Percentiles rank a stretch among this genome's conserved stretches.
Evolutionary conservation across 2,113 vertebrate species (phyloP).

Genomic region (Motacilla alba): DNA sequence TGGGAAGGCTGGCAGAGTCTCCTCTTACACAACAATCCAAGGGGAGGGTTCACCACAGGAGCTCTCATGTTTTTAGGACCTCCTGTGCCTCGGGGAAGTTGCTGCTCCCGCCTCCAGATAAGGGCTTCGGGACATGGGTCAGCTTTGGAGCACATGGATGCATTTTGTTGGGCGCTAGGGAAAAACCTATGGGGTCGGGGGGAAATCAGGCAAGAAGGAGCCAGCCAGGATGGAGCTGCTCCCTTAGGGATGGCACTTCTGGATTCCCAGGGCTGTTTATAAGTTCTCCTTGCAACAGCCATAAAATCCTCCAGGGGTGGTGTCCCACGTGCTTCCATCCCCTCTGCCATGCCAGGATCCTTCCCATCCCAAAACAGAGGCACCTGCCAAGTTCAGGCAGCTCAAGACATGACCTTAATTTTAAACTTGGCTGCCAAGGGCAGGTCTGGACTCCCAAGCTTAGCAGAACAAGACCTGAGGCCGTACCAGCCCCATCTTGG

Average conservation of each 20-base stretch:
- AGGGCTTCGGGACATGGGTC: neutral
- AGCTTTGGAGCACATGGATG: neutral
- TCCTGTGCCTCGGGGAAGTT: neutral
- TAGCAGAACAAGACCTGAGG: neutral
- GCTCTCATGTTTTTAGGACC: neutral
- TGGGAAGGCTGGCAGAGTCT: neutral
- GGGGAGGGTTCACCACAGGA: neutral
- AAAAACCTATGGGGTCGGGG: neutral
- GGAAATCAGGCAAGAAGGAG: neutral
- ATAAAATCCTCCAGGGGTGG: neutral
- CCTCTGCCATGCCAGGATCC: neutral
- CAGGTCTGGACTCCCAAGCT: neutral
- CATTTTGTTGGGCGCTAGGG: neutral
- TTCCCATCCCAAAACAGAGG: neutral
- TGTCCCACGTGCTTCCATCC: fast-evolving
- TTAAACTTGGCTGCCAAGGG: neutral
- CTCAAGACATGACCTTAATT: neutral
- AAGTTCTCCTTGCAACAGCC: neutral
- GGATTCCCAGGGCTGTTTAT: neutral
- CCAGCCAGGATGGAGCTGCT: neutral
- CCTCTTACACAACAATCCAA: neutral
- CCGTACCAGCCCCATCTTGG: neutral
- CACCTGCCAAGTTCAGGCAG: neutral
- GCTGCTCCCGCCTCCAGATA: neutral
- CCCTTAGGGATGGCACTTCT: neutral